phyloP scores from a whole-genome alignment of 2,888 invertebrate genomes.

The Cephonodes hylas region DNA sequence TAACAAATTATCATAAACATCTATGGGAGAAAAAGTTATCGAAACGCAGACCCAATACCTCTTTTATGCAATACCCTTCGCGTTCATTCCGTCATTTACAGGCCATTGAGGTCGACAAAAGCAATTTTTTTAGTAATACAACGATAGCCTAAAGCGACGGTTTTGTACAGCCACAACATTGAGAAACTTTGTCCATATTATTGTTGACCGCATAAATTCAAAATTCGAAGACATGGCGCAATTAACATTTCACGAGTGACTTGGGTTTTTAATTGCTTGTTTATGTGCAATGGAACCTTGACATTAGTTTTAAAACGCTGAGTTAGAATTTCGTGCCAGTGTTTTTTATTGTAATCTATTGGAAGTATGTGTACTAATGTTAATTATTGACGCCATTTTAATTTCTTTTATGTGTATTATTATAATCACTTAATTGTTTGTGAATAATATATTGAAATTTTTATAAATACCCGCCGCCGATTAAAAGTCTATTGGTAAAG shows the following conservation, averaged over 20 bases:
- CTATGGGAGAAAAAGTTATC: background rate
- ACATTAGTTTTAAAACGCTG: background rate
- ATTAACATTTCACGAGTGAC: conserved; percentile 14
- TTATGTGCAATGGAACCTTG: background rate
- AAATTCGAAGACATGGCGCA: conserved; percentile 10
- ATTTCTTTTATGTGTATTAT: background rate
- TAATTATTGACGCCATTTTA: background rate
- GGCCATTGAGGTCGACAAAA: conserved; percentile 39
- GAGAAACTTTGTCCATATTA: conserved; percentile 30
- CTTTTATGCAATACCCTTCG: conserved; percentile 42
- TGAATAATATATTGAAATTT: no score
- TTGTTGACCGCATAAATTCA: conserved; percentile 12
- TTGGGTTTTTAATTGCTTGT: background rate
- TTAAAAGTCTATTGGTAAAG: no score
- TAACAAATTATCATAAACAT: no score
- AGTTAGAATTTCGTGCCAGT: background rate
- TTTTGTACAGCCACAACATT: conserved; percentile 24
- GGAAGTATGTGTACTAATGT: background rate
- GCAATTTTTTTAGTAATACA: conserved; percentile 31
- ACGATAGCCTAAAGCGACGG: conserved; percentile 11
- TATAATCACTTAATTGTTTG: no score
- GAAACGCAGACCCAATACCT: conserved; percentile 29
- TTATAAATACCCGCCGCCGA: no score
- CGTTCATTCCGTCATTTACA: conserved; percentile 38
- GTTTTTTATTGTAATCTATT: conserved; percentile 11